Conservation (phyloP, 2,797 vertebrate genomes). For the Cynopterus sphinx region DNA sequence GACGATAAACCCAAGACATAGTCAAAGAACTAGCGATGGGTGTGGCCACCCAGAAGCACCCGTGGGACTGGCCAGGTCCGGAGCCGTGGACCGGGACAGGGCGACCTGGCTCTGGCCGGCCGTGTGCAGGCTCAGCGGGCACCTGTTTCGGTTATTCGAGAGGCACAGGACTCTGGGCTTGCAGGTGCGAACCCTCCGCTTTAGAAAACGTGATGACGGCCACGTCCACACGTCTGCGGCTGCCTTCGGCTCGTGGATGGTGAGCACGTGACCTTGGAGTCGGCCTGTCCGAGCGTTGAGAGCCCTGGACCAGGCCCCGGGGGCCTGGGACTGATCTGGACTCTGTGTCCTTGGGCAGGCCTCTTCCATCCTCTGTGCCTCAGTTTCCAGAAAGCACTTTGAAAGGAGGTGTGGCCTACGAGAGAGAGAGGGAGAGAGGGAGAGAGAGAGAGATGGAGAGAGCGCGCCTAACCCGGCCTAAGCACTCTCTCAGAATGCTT, state of each 20-base stretch:
- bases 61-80: neutral
- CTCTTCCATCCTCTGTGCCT: slow-evolving; percentile 75
- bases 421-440: neutral
- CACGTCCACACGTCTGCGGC: neutral
- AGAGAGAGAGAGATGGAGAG: no score
- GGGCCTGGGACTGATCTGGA: slow-evolving; percentile 80
- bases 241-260: neutral
- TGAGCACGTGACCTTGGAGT: neutral
- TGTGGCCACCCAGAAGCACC: neutral
- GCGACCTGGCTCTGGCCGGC: no score
- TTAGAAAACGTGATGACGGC: neutral
- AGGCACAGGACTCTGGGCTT: neutral
- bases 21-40: neutral
- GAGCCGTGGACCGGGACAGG: no score
- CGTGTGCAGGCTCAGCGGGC: neutral
- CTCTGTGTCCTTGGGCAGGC: slow-evolving; percentile 82
- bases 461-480: neutral
- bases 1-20: neutral
- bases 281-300: neutral
- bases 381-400: neutral
- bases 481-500: neutral
- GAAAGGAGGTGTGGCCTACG: neutral
- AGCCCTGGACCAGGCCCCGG: slow-evolving; percentile 80
- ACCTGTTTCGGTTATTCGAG: neutral
- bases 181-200: no score